Conservation (phyloP, 2,888 invertebrate species). For the Drosophila ustulata region DNA sequence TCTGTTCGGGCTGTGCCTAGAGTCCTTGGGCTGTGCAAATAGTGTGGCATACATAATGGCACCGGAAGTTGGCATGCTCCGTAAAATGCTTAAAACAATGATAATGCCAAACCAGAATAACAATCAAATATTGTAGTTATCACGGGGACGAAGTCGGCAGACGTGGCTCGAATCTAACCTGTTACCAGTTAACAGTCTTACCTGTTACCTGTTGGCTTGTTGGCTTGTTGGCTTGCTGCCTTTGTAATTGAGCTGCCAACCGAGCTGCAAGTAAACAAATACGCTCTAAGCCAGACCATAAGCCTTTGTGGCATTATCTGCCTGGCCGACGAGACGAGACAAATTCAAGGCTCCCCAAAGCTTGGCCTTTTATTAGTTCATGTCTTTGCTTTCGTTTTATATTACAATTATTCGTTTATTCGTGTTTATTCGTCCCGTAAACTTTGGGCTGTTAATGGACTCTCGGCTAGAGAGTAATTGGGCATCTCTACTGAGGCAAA, state of each 20-base stretch:
- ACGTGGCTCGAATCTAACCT: background rate
- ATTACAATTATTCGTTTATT: slow-evolving; percentile 10
- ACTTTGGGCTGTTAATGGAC: background rate
- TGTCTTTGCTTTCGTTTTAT: background rate
- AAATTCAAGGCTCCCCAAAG: background rate
- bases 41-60: slow-evolving; percentile 44
- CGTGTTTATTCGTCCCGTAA: background rate
- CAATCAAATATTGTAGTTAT: slow-evolving; percentile 49
- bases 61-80: slow-evolving; percentile 20
- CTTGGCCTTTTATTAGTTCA: slow-evolving; percentile 5
- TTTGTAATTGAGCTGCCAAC: slow-evolving; percentile 39
- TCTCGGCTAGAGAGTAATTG: background rate
- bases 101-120: slow-evolving; percentile 57
- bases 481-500: background rate
- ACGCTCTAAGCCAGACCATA: slow-evolving; percentile 21
- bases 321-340: background rate
- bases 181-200: slow-evolving; percentile 14
- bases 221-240: background rate
- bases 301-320: slow-evolving; percentile 27
- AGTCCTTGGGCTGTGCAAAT: slow-evolving; percentile 28
- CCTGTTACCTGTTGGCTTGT: slow-evolving; percentile 12
- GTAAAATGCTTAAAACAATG: slow-evolving; percentile 57
- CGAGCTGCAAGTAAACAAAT: slow-evolving; percentile 27
- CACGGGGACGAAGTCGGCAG: no score
- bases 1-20: background rate